These are phyloP conservation scores for Chionomys nivalis DNA, from an alignment of 2,113 vertebrate species.

Conservation along the genomic window DNA sequence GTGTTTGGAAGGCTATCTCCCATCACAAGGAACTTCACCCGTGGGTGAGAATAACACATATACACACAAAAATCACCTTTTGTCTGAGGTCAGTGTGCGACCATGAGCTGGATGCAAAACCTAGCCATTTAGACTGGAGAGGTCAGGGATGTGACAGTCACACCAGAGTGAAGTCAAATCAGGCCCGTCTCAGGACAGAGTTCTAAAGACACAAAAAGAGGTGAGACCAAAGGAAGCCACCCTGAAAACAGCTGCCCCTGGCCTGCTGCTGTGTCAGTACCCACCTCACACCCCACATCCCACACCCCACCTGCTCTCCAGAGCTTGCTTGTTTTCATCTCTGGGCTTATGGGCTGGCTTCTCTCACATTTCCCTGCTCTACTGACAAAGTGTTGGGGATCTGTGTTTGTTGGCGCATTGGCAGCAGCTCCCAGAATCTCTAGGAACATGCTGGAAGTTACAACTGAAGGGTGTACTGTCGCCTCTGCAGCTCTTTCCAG, in stretches of 20 bases:
- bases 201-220: background rate
- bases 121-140: background rate
- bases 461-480: background rate
- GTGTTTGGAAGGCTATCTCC: background rate
- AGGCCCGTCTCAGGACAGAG: background rate
- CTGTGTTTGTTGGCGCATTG: background rate
- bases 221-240: background rate
- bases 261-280: background rate
- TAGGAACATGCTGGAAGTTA: background rate
- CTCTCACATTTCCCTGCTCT: background rate
- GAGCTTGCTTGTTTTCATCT: background rate
- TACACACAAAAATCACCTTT: background rate
- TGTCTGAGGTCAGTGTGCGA: background rate
- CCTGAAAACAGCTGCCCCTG: background rate
- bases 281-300: too few relatives aligned
- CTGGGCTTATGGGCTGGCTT: background rate
- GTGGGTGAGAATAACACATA: background rate
- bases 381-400: background rate
- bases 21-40: background rate
- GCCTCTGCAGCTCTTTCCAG: background rate
- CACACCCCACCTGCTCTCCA: background rate
- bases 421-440: background rate
- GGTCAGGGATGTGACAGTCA: background rate
- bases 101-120: background rate
- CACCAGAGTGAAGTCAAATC: background rate